Conservation (phyloP, 2,888 invertebrate genomes). For the Drosophila phalerata region DNA sequence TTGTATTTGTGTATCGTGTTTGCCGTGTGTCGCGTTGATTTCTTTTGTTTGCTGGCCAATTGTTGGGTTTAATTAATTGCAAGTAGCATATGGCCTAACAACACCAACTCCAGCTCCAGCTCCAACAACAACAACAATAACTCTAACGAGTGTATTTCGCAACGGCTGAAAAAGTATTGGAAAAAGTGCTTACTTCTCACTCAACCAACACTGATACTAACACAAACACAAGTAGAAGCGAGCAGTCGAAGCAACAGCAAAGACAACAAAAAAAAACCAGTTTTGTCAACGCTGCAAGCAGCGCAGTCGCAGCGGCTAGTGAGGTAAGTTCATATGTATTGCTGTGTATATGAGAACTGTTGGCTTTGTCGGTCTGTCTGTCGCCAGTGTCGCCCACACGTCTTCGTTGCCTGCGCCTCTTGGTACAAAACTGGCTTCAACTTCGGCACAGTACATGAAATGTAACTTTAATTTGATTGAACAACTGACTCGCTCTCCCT, state of each 20-base stretch:
- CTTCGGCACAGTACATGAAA: slow-evolving; percentile 50
- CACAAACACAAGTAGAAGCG: slow-evolving; percentile 32
- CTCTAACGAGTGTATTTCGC: slow-evolving; percentile 61
- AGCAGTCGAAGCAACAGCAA: slow-evolving; percentile 31
- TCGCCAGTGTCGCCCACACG: slow-evolving; percentile 45
- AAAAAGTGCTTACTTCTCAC: slow-evolving; percentile 52
- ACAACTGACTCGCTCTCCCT: slow-evolving; percentile 18
- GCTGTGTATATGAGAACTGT: slow-evolving; percentile 31
- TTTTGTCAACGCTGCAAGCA: slow-evolving; percentile 68
- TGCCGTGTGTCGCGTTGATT: slow-evolving; percentile 65
- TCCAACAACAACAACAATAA: slow-evolving; percentile 35
- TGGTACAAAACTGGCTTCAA: slow-evolving; percentile 59
- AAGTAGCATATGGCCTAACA: slow-evolving; percentile 60
- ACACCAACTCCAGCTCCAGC: slow-evolving; percentile 11
- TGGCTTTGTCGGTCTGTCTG: slow-evolving; percentile 34
- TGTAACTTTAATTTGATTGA: slow-evolving; percentile 71
- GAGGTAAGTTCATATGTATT: slow-evolving; percentile 56
- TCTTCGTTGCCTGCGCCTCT: slow-evolving; percentile 17
- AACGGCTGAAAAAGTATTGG: slow-evolving; percentile 58
- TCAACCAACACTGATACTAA: slow-evolving; percentile 21
- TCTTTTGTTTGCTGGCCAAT: slow-evolving; percentile 75
- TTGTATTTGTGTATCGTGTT: slow-evolving; percentile 56
- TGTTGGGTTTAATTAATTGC: slow-evolving; percentile 75
- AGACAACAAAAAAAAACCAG: slow-evolving; percentile 64
- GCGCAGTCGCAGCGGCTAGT: slow-evolving; percentile 74